Base-by-base conservation (phyloP, 2,797 vertebrate genomes). In the Anguilla anguilla region DNA sequence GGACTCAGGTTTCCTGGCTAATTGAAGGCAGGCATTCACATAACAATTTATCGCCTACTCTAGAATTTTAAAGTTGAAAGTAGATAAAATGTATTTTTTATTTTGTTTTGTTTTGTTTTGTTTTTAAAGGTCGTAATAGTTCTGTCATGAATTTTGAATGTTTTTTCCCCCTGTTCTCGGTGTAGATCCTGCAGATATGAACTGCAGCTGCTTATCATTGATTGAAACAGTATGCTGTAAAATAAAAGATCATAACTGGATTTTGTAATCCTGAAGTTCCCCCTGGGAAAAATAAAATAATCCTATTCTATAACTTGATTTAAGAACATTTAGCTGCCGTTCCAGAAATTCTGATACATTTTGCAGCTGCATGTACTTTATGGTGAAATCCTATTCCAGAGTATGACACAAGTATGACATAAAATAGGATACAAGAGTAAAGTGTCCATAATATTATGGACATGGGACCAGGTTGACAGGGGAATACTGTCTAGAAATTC, bases 11-110 rank as follows among this genome's bases (percentile, higher is more conserved):
- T 87, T 86, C 77, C 31, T 85, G 84, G 10, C 19, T 82, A 82
- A 82, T 82, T 82, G n/a, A 83, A 72, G 46, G 57, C 86, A 64
- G 69, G 39, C 84, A 72, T 87, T 87, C 35, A 9, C 35, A 19
- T 35, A 39, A 39, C 19, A 39, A 79, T 43, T 74, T 35, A 43
- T 39, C 43, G 74, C 74, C 35, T 6, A 31, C 31, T 39, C 13
- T 17, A 19, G 25, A 17, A n/a, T 67, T 67, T n/a, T 6, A 9
- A n/a, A 69, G 67, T 10, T 25, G 43, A 49, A 82, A 49, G 22
- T 51, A 82, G 79, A 22, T 82, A 6, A 9, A 39, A 82, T 82
- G 11, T 19, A 25, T 51, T 82, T 51, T 82, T 46, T 22, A 22
- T 35, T n/a, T 11, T 31, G 7, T 35, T 31, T 31, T 74, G 7